Base-by-base conservation (phyloP, 2,113 vertebrate genomes). In the Aleadryas rufinucha region DNA sequence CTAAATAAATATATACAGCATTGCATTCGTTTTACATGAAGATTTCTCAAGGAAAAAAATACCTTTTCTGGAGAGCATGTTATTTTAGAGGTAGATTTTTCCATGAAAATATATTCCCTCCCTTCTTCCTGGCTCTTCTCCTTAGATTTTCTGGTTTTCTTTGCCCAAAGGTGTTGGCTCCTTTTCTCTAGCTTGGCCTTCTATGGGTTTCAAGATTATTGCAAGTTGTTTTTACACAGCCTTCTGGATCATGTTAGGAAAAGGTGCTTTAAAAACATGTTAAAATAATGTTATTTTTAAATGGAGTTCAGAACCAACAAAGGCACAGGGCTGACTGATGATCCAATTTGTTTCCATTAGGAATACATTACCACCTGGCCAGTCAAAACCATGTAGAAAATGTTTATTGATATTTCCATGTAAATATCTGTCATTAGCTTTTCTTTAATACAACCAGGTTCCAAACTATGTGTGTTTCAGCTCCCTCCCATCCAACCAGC, bases 91-190 rank as follows among this genome's bases (percentile, higher is more conserved):
- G 79, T 63, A 77, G 47, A 77, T 90, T 97, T 95, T 95, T 96
- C 91, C 90, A 93, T 70, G 4, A 90, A 90, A 42, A 74, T 84
- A 52, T 66, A 81, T 87, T 85, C 39, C 49, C 65, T 93, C 71
- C 90, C 37, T 92, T 89, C 80, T 68, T 94, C 27, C 86, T 96
- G 75, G 80, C 88, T 93, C 52, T 69, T 92, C 49, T 89, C 41
- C 44, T 87, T 57, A 77, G 79, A 89, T 68, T 80, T 91, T 93
- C 45, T 76, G n/a, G 66, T 79, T 96, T 96, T 88, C 79, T 89
- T 81, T 94, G 79, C 93, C 74, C 82, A 91, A 79, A 87, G 86
- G 75, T 91, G 45, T 91, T 96, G 95, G 95, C 88, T 95, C 12
- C 49, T 90, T 86, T 87, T 89, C 84, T 90, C 65, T 44, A 13